Conservation (phyloP, 2,113 vertebrate genomes). For the Rallus limicola region DNA sequence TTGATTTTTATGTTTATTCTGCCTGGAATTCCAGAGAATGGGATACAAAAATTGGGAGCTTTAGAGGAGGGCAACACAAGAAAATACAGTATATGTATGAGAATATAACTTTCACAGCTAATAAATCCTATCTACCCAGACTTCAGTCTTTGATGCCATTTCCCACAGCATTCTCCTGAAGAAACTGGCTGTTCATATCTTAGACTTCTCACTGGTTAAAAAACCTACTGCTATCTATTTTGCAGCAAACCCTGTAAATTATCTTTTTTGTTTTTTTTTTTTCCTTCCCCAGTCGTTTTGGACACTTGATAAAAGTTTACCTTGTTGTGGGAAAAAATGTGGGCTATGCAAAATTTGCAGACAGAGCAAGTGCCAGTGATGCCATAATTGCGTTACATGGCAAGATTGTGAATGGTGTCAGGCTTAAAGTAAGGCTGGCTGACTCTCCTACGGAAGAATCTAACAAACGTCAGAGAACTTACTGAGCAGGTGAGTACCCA, state of each 20-base stretch:
- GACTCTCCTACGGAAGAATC: slow-evolving; percentile 92
- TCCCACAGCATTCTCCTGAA: too few species aligned
- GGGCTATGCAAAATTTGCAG: slow-evolving; percentile 92
- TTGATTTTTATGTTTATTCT: not conserved
- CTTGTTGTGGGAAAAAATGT: slow-evolving; percentile 93
- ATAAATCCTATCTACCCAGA: not conserved
- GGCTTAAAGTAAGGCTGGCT: slow-evolving; percentile 94
- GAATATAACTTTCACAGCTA: not conserved
- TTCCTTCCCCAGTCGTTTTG: slow-evolving; percentile 82
- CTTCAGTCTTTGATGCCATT: too few species aligned
- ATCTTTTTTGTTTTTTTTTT: not conserved
- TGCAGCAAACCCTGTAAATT: not conserved
- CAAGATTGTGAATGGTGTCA: slow-evolving; percentile 90
- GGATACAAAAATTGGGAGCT: not conserved
- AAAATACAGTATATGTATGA: not conserved
- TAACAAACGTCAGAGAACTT: slow-evolving; percentile 92
- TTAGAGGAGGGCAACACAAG: not conserved
- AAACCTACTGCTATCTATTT: not conserved
- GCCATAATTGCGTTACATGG: slow-evolving; percentile 88
- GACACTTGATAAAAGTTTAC: slow-evolving; percentile 91
- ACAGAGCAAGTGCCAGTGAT: slow-evolving; percentile 88
- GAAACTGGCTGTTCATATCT: too few species aligned
- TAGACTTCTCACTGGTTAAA: too few species aligned
- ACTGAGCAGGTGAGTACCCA: slow-evolving; percentile 80
- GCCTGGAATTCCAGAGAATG: not conserved